Conservation (phyloP, 2,888 invertebrate genomes). For the Physocephala rufipes region DNA sequence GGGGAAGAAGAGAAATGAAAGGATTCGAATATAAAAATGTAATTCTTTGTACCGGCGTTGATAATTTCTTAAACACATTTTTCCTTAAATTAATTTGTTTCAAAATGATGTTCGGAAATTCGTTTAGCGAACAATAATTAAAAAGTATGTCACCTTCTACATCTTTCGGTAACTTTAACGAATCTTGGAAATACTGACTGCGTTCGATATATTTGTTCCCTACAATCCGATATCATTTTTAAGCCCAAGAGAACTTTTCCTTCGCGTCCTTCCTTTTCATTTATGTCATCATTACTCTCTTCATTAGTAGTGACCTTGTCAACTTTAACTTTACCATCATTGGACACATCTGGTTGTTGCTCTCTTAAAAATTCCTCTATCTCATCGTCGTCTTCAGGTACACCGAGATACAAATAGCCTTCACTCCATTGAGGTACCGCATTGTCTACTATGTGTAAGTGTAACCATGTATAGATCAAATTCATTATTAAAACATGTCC, state of each 20-base stretch:
- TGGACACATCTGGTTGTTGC: constrained; percentile 44
- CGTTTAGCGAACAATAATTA: neutral
- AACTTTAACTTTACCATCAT: constrained; percentile 50
- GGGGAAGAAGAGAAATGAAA: too few relatives aligned
- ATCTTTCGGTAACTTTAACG: constrained; percentile 51
- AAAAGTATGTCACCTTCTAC: constrained; percentile 45
- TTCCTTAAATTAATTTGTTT: too few relatives aligned
- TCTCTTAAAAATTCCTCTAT: neutral
- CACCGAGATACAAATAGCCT: constrained; percentile 51
- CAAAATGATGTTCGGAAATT: too few relatives aligned
- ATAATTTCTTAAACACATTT: too few relatives aligned
- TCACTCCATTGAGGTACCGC: constrained; percentile 56
- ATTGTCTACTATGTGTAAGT: constrained; percentile 69
- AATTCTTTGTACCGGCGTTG: too few relatives aligned
- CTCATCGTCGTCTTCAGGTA: constrained; percentile 50
- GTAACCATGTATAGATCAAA: constrained; percentile 73
- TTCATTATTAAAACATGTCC: constrained; percentile 77
- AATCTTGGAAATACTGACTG: constrained; percentile 54
- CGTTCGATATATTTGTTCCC: constrained; percentile 50
- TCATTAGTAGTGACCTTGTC: constrained; percentile 32
- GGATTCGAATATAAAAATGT: too few relatives aligned
- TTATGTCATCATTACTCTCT: constrained; percentile 8
- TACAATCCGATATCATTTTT: constrained; percentile 47
- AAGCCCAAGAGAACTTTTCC: constrained; percentile 50
- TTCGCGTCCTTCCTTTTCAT: constrained; percentile 32